Percentiles rank a stretch among this genome's conserved stretches.
phyloP scores from a whole-genome alignment of 1,140 invertebrate species.

The Papilio aristodemus region DNA sequence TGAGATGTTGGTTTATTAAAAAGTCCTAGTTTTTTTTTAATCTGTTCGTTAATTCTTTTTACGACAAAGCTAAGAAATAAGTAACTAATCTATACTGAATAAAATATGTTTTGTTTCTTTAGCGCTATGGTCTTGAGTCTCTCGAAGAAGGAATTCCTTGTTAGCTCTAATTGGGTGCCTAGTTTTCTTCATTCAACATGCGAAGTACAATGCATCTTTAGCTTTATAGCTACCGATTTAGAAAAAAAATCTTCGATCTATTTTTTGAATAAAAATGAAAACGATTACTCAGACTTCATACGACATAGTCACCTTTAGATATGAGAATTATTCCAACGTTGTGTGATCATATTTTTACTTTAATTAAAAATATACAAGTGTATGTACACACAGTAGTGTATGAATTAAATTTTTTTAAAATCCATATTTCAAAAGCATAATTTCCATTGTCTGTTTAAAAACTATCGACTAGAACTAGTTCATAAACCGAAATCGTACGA shows the following conservation, averaged over 20 bases:
- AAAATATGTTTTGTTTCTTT: constrained; percentile 6
- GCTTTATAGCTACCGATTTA: not conserved
- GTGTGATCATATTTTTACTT: no score
- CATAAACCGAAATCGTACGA: not conserved
- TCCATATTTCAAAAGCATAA: not conserved
- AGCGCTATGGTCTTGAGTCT: not conserved
- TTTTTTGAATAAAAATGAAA: no score
- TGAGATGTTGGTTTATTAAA: no score
- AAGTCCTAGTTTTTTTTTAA: no score
- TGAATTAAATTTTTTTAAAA: no score
- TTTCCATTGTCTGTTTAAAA: not conserved
- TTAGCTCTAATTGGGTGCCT: constrained; percentile 1
- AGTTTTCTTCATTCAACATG: constrained; percentile 4
- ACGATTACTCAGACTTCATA: no score
- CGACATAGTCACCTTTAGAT: no score
- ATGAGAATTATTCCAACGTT: no score
- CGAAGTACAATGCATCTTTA: not conserved
- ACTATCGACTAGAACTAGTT: not conserved
- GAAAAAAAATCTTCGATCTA: no score
- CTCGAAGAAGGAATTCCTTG: constrained; percentile 1
- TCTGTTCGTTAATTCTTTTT: not conserved
- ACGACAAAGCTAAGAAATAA: not conserved
- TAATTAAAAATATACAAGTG: no score
- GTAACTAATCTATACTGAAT: constrained; percentile 10
- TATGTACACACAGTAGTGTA: no score